Percentiles rank a stretch among this genome's conserved stretches.
Evolutionary conservation across 2,797 vertebrate genomes (phyloP).

Genomic region (Syndactyla subalaris): DNA sequence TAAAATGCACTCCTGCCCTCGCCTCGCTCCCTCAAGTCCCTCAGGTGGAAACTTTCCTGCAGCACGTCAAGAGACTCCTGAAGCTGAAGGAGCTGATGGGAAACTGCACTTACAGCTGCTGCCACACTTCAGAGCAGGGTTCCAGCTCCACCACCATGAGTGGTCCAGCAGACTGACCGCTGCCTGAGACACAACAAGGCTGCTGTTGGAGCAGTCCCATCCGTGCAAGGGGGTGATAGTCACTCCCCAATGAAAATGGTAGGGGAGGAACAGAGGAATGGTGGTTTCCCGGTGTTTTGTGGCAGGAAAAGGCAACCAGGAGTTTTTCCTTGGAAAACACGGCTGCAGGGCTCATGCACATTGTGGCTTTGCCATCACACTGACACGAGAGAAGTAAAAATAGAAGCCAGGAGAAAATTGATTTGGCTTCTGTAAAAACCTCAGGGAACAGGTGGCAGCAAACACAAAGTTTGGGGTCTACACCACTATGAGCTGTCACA

Average conservation of each 20-base stretch:
- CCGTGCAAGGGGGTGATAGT: rapidly evolving
- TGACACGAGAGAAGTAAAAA: not conserved
- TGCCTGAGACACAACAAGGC: not conserved
- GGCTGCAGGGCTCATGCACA: not conserved
- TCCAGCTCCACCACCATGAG: not conserved
- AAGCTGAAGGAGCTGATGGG: not conserved
- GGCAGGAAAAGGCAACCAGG: not conserved
- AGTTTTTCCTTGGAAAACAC: not conserved
- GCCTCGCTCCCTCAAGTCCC: not conserved
- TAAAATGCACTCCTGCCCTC: not conserved
- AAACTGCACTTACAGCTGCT: not conserved
- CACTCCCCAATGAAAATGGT: not conserved
- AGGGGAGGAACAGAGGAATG: not conserved
- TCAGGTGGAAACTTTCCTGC: not conserved
- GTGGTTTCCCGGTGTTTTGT: not conserved
- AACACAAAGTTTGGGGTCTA: not conserved
- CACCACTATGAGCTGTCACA: rapidly evolving
- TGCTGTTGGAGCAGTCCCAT: not conserved
- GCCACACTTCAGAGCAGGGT: not conserved
- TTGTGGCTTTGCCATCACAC: not conserved
- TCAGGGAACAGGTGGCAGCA: not conserved
- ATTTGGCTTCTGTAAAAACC: not conserved
- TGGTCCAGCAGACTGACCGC: not conserved
- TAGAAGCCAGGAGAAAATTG: not conserved
- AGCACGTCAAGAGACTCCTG: rapidly evolving